Evolutionary conservation across 2,113 vertebrate species (phyloP), one percentile per base, ranked within the genome.

Genomic region (Leuciscus idus): DNA sequence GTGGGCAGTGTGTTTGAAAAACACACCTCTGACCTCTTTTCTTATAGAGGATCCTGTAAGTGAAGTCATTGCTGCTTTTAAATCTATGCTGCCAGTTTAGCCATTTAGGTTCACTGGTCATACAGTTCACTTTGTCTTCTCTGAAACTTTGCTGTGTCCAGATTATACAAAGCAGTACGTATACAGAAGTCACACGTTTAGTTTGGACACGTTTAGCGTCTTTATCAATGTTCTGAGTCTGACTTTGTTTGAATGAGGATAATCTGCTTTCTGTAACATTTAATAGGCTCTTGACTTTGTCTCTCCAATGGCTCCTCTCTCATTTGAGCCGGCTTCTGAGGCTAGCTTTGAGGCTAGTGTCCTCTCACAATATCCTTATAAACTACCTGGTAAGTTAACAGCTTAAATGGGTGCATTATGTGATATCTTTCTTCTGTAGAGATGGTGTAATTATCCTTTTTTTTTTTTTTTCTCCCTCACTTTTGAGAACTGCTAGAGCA

Each of bases 1-100:
- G 80, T 99, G 98, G 97, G 81, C 90, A 85, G 91, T 75, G 0
- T 88, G 77, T 74, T 91, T 97, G 75, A 92, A 89, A 4, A 59
- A 84, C 0, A 91, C 88, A 23, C 95, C 96, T 36, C 94, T 95
- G 0, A 26, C 79, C 46, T 90, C 94, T n/a, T 89, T 95, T 39
- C 92, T 94, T 2, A 39, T 86, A 74, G 89, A 92, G 30, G 36
- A 95, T 87, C 88, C 89, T 79, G 97, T 99, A 94, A 97, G 97
- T 96, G 78, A 4, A 79, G 10, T 19, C 6, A 46, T 13, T 26
- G 23, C 23, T 7, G 3, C 19, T 85, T 68, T 33, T 36, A 30
- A 68, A 36, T 62, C 10, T 48, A 66, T 13, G 2, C 11, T 30
- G 23, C 1, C 6, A 4, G 7, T 36, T 70, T 21, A 10, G 17